Percentiles rank a stretch among this genome's conserved stretches.
These are phyloP conservation scores for Coturnix japonica DNA, from an alignment of 2,113 vertebrate species.

Conservation along the genomic window DNA sequence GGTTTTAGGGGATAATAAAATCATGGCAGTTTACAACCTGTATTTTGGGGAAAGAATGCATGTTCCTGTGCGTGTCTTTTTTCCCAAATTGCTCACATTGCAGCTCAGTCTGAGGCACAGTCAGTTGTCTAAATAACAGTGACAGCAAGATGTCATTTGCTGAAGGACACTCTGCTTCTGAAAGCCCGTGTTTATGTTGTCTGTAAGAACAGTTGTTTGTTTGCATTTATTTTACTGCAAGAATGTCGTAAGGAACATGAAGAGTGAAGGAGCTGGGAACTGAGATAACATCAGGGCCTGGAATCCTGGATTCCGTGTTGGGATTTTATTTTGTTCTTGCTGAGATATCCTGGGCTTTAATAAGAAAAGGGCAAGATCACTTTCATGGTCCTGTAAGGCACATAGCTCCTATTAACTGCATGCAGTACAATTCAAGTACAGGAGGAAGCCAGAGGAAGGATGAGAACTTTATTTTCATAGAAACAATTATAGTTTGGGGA, in stretches of 20 bases:
- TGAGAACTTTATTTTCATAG: not conserved
- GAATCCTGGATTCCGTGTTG: not conserved
- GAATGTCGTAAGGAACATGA: not conserved
- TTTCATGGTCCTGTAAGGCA: not conserved
- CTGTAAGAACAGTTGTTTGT: not conserved
- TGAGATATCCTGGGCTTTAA: not conserved
- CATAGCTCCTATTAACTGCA: not conserved
- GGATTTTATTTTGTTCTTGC: not conserved
- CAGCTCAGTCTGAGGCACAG: not conserved
- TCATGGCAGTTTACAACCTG: not conserved
- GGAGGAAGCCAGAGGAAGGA: not conserved
- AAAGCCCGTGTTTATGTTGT: not conserved
- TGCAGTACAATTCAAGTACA: not conserved
- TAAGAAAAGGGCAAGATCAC: not conserved
- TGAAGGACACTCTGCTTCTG: not conserved
- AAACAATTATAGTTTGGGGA: not conserved
- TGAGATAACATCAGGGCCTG: not conserved
- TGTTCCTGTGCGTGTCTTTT: not conserved
- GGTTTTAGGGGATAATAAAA: not conserved
- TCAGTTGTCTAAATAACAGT: not conserved
- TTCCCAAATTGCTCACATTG: not conserved
- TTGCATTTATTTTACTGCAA: not conserved
- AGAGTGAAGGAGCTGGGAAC: not conserved
- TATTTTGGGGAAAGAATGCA: not conserved
- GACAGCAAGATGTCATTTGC: not conserved